Evolutionary conservation across 2,797 vertebrate species (phyloP).

Genomic region (Botia almorhae): DNA sequence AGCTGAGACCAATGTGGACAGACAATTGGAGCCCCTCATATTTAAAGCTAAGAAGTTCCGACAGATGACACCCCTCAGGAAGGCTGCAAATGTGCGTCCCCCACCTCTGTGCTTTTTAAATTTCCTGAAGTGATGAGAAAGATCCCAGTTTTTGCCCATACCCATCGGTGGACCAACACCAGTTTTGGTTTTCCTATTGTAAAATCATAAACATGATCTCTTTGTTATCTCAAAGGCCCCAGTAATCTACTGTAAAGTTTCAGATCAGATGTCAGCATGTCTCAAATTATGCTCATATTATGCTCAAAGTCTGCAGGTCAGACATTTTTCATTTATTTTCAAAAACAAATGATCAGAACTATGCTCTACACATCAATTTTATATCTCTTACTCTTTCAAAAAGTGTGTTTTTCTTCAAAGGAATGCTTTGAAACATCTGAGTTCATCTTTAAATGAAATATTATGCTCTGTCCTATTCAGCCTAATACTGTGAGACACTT

Average conservation of each 20-base stretch:
- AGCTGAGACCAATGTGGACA: constrained; percentile 56
- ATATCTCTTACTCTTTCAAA: too few relatives aligned
- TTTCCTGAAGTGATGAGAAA: constrained; percentile 18
- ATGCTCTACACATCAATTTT: too few relatives aligned
- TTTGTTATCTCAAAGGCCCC: too few relatives aligned
- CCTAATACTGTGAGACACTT: constrained; percentile 38
- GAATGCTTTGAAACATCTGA: too few relatives aligned
- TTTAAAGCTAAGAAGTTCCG: constrained; percentile 63
- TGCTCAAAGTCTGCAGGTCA: too few relatives aligned
- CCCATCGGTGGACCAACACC: constrained; percentile 45
- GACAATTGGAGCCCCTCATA: constrained; percentile 58
- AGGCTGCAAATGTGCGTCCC: constrained; percentile 45
- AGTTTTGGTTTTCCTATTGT: neutral
- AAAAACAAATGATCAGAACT: too few relatives aligned
- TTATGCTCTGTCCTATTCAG: constrained; percentile 28
- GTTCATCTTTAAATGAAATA: too few relatives aligned
- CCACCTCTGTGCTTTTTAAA: constrained; percentile 38
- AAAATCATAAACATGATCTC: neutral
- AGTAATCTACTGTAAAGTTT: too few relatives aligned
- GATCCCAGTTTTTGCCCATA: constrained; percentile 51
- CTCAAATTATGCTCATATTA: too few relatives aligned
- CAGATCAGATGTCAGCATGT: too few relatives aligned
- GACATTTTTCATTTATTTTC: too few relatives aligned
- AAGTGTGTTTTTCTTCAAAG: too few relatives aligned
- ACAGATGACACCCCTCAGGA: constrained; percentile 63